Evolutionary conservation across 2,113 vertebrate genomes (phyloP).

Genomic region (Chamaea fasciata): DNA sequence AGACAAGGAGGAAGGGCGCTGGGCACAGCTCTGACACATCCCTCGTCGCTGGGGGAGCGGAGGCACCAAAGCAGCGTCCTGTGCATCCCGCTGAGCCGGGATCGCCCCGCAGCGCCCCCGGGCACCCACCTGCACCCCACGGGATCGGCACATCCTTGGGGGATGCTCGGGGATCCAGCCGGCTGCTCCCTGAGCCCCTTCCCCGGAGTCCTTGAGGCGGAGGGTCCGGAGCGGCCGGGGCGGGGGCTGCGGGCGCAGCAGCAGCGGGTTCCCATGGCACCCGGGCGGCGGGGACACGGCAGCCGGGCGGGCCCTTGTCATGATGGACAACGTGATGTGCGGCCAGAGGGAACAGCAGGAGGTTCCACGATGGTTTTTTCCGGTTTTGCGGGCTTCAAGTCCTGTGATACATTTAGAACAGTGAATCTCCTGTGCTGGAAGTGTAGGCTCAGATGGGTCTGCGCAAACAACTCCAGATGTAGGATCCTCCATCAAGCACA

Average conservation of each 20-base stretch:
- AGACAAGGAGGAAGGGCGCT: not conserved
- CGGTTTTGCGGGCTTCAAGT: not conserved
- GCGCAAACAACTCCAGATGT: not conserved
- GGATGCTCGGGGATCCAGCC: not conserved
- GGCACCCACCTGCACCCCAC: not conserved
- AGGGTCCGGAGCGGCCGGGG: fast-evolving
- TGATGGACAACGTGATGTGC: fast-evolving
- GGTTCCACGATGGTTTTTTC: not conserved
- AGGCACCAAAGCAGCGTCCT: not conserved
- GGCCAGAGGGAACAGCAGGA: not conserved
- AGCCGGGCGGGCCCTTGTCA: not conserved
- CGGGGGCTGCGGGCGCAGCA: not conserved
- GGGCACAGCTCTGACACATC: fast-evolving
- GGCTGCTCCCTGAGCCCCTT: not conserved
- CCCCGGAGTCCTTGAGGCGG: not conserved
- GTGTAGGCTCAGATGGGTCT: not conserved
- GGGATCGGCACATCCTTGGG: fast-evolving
- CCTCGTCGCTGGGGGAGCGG: fast-evolving
- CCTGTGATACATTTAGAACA: not conserved
- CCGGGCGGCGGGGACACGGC: fast-evolving
- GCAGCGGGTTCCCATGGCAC: not conserved
- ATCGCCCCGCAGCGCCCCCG: fast-evolving
- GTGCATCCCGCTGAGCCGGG: not conserved
- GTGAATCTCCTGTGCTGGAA: not conserved
- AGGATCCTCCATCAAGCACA: not conserved